Percentiles rank a stretch among this genome's conserved stretches.
Conservation (phyloP, 2,888 invertebrate species). For the Ophion slaviceki region DNA sequence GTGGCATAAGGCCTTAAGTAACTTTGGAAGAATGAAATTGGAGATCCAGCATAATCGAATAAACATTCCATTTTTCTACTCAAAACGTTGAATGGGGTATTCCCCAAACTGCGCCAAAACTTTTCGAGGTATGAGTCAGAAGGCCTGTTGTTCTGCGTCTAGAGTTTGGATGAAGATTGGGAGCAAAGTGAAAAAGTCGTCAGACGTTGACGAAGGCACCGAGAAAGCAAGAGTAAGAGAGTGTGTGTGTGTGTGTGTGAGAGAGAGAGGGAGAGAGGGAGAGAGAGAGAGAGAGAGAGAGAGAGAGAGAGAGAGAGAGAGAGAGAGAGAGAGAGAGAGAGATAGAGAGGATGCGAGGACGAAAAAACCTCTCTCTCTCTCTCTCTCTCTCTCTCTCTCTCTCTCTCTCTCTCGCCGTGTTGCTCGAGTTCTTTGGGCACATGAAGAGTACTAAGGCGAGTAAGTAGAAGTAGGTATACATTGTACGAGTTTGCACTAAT, state of each 20-base stretch:
- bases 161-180: constrained; percentile 51
- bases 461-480: constrained; percentile 27
- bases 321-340: no score
- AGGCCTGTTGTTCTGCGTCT: not conserved
- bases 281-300: no score
- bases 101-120: constrained; percentile 18
- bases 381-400: not conserved
- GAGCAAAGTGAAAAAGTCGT: constrained; percentile 38
- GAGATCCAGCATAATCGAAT: no score
- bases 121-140: constrained; percentile 30
- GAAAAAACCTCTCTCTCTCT: not conserved
- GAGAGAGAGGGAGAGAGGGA: no score
- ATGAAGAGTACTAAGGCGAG: constrained; percentile 37
- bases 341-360: no score
- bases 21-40: no score
- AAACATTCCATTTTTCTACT: not conserved
- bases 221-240: not conserved
- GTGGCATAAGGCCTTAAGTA: no score
- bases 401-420: not conserved
- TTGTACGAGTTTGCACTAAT: constrained; percentile 14
- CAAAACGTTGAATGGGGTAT: not conserved
- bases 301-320: no score
- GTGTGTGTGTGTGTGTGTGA: no score
- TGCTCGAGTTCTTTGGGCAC: not conserved
- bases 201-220: constrained; percentile 20